phyloP scores from a whole-genome alignment of 2,888 invertebrate genomes.

The Hypsopygia costalis region DNA sequence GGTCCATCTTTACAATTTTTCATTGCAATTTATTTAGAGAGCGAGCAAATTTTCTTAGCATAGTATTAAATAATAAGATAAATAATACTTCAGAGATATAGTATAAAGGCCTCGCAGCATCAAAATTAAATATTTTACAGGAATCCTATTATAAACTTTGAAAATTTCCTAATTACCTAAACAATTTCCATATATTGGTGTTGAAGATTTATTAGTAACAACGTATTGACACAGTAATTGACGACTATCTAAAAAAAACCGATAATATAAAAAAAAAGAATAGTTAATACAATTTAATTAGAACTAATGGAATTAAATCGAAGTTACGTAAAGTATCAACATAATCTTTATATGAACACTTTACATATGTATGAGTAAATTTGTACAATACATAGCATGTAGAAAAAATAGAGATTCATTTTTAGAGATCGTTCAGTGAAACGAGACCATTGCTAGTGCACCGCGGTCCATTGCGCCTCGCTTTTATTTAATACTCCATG shows the following conservation, averaged over 20 bases:
- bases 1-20: too few relatives aligned
- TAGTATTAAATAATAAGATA: too few relatives aligned
- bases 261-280: slow-evolving; percentile 12
- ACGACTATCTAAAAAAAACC: slow-evolving; percentile 52
- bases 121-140: neutral
- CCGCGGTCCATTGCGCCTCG: too few relatives aligned
- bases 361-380: slow-evolving; percentile 71
- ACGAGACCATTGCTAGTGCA: slow-evolving; percentile 66
- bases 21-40: too few relatives aligned
- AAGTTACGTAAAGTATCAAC: slow-evolving; percentile 29
- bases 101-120: too few relatives aligned
- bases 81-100: too few relatives aligned
- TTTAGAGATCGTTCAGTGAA: slow-evolving; percentile 77
- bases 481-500: too few relatives aligned
- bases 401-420: slow-evolving; percentile 81
- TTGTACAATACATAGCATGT: slow-evolving; percentile 78
- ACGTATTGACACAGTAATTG: slow-evolving; percentile 71
- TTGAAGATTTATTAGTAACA: slow-evolving; percentile 9
- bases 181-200: slow-evolving; percentile 24
- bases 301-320: slow-evolving; percentile 11
- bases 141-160: slow-evolving; percentile 28
- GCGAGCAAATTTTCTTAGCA: too few relatives aligned
- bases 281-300: slow-evolving; percentile 7
- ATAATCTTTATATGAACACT: slow-evolving; percentile 64
- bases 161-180: slow-evolving; percentile 22